Base-by-base conservation (phyloP, 2,888 invertebrate species). In the Tachystola acroxantha region DNA sequence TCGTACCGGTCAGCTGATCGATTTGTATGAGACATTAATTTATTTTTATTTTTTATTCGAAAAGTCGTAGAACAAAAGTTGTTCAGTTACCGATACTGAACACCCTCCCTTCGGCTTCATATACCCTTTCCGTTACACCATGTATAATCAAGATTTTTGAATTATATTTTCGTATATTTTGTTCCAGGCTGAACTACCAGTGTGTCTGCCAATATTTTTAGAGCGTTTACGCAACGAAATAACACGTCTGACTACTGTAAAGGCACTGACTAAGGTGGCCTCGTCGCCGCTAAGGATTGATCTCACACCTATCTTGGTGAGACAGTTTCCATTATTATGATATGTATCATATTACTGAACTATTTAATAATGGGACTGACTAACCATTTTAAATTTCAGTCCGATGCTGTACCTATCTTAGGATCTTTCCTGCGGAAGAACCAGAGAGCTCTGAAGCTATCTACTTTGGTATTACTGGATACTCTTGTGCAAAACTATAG, bases 191-290 rank as follows among this genome's bases (percentile, higher is more conserved):
- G 96, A 98, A 71, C 87, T 98, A 37, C 90, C 90, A 1, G 90
- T 91, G 3, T 98, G 98, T 71, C 88, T 99, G 45, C 98, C 98
- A 5, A 94, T 99, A 64, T 96, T 99, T 71, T 85, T 98, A 72
- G 99, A 99, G 68, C 91, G 99, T 53, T 85, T 99, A 36, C 93
- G 94, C 48, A 99, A 99, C 72, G 99, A 99, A 87, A 99, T 99
- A 35, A 99, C 99, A 0, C 90, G 99, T 13, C 88, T 98, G 22
- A 98, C 98, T 3, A 96, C 98, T 2, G 98, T 99, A 0, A 98
- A 98, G 72, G 97, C 99, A 6, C 85, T 99, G 7, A 97, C 96
- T 4, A 95, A 96, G 88, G 95, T 98, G 36, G 97, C 98, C 14
- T 93, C 94, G 0, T 97, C 96, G 1, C 96, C 96, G 0, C 78